phyloP scores from a whole-genome alignment of 1,140 invertebrate genomes.

The Drosophila bocki region DNA sequence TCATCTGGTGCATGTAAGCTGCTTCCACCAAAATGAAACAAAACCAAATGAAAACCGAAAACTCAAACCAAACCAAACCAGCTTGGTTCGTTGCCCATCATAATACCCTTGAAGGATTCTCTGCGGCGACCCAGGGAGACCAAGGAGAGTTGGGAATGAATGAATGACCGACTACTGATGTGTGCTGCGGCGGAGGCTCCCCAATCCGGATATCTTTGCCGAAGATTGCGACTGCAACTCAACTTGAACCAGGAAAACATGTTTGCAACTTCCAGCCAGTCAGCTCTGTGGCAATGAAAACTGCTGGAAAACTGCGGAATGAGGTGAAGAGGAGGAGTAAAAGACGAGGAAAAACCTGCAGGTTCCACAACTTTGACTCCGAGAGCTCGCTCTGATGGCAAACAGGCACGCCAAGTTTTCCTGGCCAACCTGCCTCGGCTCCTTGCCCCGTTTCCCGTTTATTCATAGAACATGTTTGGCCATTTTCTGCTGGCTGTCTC shows the following conservation, averaged over 20 bases:
- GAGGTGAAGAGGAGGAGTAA: slow-evolving; percentile 9
- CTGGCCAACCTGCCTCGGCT: slow-evolving; percentile 30
- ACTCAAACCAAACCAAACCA: neutral
- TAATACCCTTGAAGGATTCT: slow-evolving; percentile 68
- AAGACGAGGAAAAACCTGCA: slow-evolving; percentile 42
- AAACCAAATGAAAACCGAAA: slow-evolving; percentile 12
- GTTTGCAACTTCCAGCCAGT: slow-evolving; percentile 50
- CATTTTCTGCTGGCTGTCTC: slow-evolving; percentile 67
- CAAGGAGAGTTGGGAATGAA: slow-evolving; percentile 45
- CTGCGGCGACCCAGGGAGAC: slow-evolving; percentile 26
- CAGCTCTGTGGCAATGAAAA: slow-evolving; percentile 70
- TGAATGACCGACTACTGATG: slow-evolving; percentile 54
- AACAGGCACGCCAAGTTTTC: slow-evolving; percentile 77
- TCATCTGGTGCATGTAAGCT: slow-evolving; percentile 62
- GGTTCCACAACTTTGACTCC: slow-evolving; percentile 46
- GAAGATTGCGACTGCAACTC: slow-evolving; percentile 58
- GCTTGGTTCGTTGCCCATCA: slow-evolving; percentile 46
- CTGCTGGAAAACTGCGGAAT: slow-evolving; percentile 21
- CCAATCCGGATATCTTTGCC: slow-evolving; percentile 62
- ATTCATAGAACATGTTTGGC: slow-evolving; percentile 82
- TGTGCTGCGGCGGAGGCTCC: slow-evolving; percentile 11
- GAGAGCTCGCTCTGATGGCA: slow-evolving; percentile 46
- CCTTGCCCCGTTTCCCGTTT: slow-evolving; percentile 21
- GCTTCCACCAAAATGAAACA: slow-evolving; percentile 9
- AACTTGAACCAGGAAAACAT: slow-evolving; percentile 70